Base-by-base conservation (phyloP, 2,797 vertebrate species). In the Carduelis carduelis region DNA sequence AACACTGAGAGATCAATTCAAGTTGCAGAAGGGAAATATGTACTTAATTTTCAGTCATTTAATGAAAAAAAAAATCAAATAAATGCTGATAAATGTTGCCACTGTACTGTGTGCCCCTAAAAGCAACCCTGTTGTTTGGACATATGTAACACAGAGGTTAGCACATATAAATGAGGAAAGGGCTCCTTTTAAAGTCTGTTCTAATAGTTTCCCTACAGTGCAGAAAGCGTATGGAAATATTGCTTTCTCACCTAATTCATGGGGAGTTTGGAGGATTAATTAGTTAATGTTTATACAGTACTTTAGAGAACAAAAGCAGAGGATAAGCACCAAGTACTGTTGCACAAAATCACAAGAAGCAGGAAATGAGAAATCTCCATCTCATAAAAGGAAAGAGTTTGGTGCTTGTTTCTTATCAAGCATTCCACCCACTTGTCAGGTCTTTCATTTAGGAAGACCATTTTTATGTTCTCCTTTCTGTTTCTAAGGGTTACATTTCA, bases 331-430 rank as follows among this genome's bases (percentile, higher is more conserved):
- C 35, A 65, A 78, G 61, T 53, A 26, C 7, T 66, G 60, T 52
- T 89, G 47, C 64, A 92, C 78, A 56, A 81, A 72, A 24, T 66
- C 65, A 84, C 23, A 82, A 75, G 81, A 64, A 93, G 59, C 66
- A 94, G 66, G 82, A 92, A 93, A 96, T 83, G 55, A 96, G 56
- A 96, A 95, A 83, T 11, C 69, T 76, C 4, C 7, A 71, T 59
- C 56, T 95, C 80, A 80, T 83, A 79, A 93, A 97, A 93, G 43
- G n/a, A 80, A 66, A 87, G 35, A 61, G 18, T 84, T 94, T 92
- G 37, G 27, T 79, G 55, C 26, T 89, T 81, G 30, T 69, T 92
- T 89, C 44, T 92, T 95, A 69, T 91, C 44, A 93, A 88, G 22
- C 5, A 1, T 75, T 92, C 20, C 75, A 50, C 21, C 76, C 41